A percentile compares a stretch with the other conserved stretches of the same genome.
phyloP scores from a whole-genome alignment of 2,797 vertebrate species.

The Furcifer pardalis region DNA sequence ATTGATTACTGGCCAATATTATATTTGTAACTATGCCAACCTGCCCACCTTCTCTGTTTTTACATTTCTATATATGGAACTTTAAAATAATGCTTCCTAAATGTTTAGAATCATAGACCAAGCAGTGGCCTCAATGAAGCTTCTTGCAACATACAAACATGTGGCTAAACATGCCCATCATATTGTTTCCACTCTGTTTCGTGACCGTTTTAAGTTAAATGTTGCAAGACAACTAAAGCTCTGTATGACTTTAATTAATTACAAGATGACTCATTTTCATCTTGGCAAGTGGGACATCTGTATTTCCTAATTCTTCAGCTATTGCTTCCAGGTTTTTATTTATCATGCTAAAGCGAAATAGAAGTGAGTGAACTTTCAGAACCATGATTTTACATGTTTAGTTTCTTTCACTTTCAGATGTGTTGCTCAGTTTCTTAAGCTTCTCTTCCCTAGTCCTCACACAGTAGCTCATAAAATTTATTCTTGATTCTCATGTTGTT shows the following conservation, averaged over 20 bases:
- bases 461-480: background rate
- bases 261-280: conserved; percentile 16
- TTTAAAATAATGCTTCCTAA: background rate
- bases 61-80: background rate
- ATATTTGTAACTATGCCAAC: background rate
- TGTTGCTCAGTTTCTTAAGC: background rate
- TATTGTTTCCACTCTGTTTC: conserved; percentile 30
- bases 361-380: background rate
- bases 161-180: background rate
- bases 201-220: conserved; percentile 12
- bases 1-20: background rate
- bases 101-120: background rate
- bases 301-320: conserved; percentile 27
- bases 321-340: conserved; percentile 19
- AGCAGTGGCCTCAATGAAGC: background rate
- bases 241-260: background rate
- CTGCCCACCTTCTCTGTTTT: background rate
- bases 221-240: conserved; percentile 22
- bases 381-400: background rate
- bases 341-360: background rate
- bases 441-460: background rate
- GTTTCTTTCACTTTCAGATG: background rate
- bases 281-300: conserved; percentile 34
- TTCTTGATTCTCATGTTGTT: background rate
- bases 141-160: background rate